Conservation (phyloP, 2,888 invertebrate species). For the Sycophila texana region DNA sequence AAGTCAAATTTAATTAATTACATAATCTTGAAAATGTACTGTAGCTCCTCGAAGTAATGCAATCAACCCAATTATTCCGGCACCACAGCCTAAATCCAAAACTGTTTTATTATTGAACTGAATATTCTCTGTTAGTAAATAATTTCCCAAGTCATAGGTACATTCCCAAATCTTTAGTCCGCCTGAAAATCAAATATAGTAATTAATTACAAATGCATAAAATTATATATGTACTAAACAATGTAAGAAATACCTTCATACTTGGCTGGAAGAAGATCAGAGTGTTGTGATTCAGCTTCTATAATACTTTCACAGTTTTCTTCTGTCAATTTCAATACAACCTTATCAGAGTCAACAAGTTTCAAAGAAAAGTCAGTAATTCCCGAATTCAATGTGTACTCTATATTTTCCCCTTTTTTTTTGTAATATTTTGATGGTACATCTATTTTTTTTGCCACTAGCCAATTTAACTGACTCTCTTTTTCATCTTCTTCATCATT, state of each 20-base stretch:
- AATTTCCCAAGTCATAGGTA: slow-evolving; percentile 86
- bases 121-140: slow-evolving; percentile 77
- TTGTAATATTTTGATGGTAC: slow-evolving; percentile 55
- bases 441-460: slow-evolving; percentile 64
- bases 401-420: slow-evolving; percentile 54
- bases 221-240: background rate
- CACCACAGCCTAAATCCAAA: slow-evolving; percentile 95
- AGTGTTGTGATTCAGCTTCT: slow-evolving; percentile 81
- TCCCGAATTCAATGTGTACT: slow-evolving; percentile 58
- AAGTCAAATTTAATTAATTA: slow-evolving; percentile 74
- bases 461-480: slow-evolving; percentile 63
- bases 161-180: slow-evolving; percentile 98
- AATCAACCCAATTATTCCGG: slow-evolving; percentile 91
- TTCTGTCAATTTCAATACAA: slow-evolving; percentile 66
- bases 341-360: slow-evolving; percentile 64
- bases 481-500: slow-evolving; percentile 30
- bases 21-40: slow-evolving; percentile 96
- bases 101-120: slow-evolving; percentile 79
- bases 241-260: slow-evolving; percentile 83
- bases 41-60: slow-evolving; percentile 80
- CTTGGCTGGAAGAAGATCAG: slow-evolving; percentile 85
- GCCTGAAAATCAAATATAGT: slow-evolving; percentile 79
- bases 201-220: slow-evolving; percentile 3
- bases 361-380: slow-evolving; percentile 62
- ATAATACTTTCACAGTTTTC: slow-evolving; percentile 73